Percentiles rank a stretch among this genome's conserved stretches.
These are phyloP conservation scores for Psilopsiagon aurifrons DNA, from an alignment of 2,113 vertebrate genomes.

Conservation along the genomic window DNA sequence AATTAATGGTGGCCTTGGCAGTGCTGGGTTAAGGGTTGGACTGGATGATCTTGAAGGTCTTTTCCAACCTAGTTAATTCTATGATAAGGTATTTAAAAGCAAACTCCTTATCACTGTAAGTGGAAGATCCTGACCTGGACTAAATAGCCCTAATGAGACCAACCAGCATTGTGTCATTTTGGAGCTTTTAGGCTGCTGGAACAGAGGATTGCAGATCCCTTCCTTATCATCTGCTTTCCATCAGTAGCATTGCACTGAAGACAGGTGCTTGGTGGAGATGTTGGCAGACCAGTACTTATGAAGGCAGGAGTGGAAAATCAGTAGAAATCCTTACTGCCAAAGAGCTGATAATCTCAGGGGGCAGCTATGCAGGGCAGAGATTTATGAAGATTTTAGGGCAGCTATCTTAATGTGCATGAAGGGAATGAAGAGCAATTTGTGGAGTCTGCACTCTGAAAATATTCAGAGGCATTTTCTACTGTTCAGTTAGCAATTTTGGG, in stretches of 20 bases:
- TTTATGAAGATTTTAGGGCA: neutral
- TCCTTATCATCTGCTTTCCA: neutral
- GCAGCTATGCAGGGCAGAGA: neutral
- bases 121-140: neutral
- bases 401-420: neutral
- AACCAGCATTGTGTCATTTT: neutral
- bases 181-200: neutral
- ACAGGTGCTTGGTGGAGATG: neutral
- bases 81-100: neutral
- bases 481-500: accelerated
- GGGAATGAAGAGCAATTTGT: neutral
- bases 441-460: neutral
- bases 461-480: neutral
- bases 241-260: accelerated
- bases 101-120: neutral
- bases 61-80: too few species aligned
- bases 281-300: accelerated
- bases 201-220: neutral
- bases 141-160: neutral
- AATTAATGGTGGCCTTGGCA: too few species aligned
- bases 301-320: neutral
- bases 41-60: too few species aligned
- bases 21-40: too few species aligned
- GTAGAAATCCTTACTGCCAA: neutral
- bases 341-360: neutral